Evolutionary conservation across 37 sponge, comb jelly and placozoan species (phyloP), one percentile per base, ranked within the genome.

Genomic region (Spongilla lacustris): DNA sequence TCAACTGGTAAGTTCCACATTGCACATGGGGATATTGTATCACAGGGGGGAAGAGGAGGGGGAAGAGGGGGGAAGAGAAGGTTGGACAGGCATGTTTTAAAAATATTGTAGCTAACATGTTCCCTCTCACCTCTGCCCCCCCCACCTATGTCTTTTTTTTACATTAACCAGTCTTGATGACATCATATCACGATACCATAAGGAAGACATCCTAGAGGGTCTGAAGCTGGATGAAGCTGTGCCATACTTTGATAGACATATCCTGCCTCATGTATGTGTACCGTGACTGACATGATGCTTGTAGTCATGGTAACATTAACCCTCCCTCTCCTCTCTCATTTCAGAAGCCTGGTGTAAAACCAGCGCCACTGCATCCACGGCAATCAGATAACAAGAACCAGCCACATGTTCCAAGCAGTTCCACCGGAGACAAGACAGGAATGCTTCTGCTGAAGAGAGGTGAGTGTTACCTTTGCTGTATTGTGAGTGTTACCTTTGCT

Each of bases 101-200:
- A n/a, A n/a, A n/a, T n/a, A n/a, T n/a, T n/a, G n/a, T 41, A 41
- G 41, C 3, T 41, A 6, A 41, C 41, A 41, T 41, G 41, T 41
- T n/a, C n/a, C n/a, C n/a, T n/a, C n/a, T n/a, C n/a, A n/a, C n/a
- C n/a, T n/a, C n/a, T n/a, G n/a, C n/a, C n/a, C n/a, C n/a, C n/a
- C n/a, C n/a, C n/a, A n/a, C n/a, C n/a, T n/a, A n/a, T n/a, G n/a
- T n/a, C n/a, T n/a, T n/a, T n/a, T n/a, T n/a, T n/a, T n/a, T n/a
- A n/a, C n/a, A n/a, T n/a, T n/a, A n/a, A n/a, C 36, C 23, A 91
- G 94, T 33, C 38, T 95, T 49, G 94, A 95, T 74, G 91, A 89
- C 77, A 82, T 95, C 77, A 90, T 95, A 13, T 91, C 93, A 19
- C 77, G 96, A 13, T 95, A 95, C 81, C 83, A 80, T 75, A 90